phyloP scores from a whole-genome alignment of 2,797 vertebrate genomes.

The Enteromius afrohamiltoni region DNA sequence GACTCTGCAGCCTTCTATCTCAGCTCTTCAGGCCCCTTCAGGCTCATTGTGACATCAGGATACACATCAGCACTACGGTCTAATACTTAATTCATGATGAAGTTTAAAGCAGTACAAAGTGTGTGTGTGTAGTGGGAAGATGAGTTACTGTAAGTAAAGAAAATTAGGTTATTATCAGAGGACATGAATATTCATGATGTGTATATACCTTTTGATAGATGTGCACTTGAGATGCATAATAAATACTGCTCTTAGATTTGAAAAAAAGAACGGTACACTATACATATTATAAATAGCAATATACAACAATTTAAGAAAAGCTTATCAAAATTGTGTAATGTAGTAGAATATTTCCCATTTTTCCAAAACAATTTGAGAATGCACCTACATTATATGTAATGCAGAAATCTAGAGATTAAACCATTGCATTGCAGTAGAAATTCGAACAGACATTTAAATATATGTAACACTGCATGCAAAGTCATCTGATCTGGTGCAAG shows the following conservation, averaged over 20 bases:
- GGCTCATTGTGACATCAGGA: constrained; percentile 31
- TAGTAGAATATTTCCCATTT: background rate
- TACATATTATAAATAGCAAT: background rate
- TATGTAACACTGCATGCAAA: constrained; percentile 56
- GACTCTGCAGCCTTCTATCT: constrained; percentile 6
- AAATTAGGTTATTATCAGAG: constrained; percentile 14
- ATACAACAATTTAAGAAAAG: background rate
- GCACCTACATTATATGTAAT: background rate
- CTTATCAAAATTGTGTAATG: background rate
- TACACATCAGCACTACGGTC: constrained; percentile 42
- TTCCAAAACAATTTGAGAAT: background rate
- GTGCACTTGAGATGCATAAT: background rate
- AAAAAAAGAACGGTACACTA: background rate
- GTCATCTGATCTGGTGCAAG: constrained; percentile 46
- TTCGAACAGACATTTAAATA: background rate
- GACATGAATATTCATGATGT: constrained; percentile 6
- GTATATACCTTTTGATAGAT: constrained; percentile 8
- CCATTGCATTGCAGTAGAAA: background rate
- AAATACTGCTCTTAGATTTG: background rate
- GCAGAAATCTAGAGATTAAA: background rate
- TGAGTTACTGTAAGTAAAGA: constrained; percentile 59
- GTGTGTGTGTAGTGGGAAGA: constrained; percentile 48
- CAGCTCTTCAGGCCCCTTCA: constrained; percentile 12
- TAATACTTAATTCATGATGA: constrained; percentile 56
- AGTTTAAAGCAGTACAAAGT: constrained; percentile 36